Evolutionary conservation across 2,113 vertebrate genomes (phyloP), one percentile per base, ranked within the genome.

Genomic region (Phrynosoma blainvillii): DNA sequence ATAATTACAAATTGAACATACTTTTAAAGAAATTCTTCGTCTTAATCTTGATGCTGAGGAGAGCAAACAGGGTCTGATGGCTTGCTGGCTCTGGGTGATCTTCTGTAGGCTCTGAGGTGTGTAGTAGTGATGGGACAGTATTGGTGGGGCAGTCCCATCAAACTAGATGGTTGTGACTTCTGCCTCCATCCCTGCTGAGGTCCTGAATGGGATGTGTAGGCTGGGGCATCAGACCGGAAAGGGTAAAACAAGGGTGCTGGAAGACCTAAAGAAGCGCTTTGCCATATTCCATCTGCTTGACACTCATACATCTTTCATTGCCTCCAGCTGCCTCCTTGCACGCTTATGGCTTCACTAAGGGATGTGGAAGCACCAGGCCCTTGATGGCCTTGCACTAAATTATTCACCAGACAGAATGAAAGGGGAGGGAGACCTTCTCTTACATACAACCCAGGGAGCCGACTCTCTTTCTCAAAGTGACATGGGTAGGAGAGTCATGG

Each of bases 251-350:
- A 36, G 74, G 10, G 36, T 42, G 20, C 18, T 14, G 32, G 54
- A 52, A 47, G 30, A 65, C 21, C 21, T 0, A 14, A 47, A 36
- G 7, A 79, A 42, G 25, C 13, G 23, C 32, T 70, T 16, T 9
- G 13, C 40, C 56, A 25, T 59, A 47, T 21, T 36, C 14, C 42
- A n/a, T 20, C 66, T 5, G 25, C 32, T 70, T 32, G 1, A 25
- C 47, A 32, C 3, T 81, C 83, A 75, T 75, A 3, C 77, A 52
- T 85, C 84, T 89, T 89, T 85, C 87, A 89, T 78, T 0, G 23
- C 82, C 32, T 27, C 62, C 81, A 71, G 81, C 62, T 78, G 87
- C 25, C n/a, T 71, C 82, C 30, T 70, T 25, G 18, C 66, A 13
- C 1, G 25, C 75, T 71, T 32, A 3, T 23, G 3, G 25, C 74